A percentile compares a stretch with the other conserved stretches of the same genome.
phyloP scores from a whole-genome alignment of 35 echinoderm and acorn worm species.

The Ptychodera flava region DNA sequence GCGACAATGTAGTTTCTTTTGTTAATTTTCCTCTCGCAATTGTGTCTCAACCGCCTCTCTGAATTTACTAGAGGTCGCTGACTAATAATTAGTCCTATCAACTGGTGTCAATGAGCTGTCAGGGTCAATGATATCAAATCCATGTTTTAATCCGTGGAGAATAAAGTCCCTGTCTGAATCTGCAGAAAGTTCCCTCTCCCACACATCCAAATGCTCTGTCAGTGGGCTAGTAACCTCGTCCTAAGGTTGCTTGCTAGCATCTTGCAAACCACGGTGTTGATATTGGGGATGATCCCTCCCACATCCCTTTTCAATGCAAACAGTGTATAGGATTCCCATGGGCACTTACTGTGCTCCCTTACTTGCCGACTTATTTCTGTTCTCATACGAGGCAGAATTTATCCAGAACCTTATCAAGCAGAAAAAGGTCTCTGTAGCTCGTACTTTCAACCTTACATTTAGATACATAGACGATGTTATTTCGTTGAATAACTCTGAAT shows the following conservation, averaged over 20 bases:
- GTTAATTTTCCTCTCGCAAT: neutral
- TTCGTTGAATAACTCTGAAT: too few species aligned
- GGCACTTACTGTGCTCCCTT: too few species aligned
- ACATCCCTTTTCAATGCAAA: neutral
- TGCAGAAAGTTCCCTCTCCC: neutral
- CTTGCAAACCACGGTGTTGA: neutral
- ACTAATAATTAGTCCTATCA: neutral
- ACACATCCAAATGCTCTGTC: neutral
- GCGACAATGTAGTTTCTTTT: neutral
- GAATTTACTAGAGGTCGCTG: neutral
- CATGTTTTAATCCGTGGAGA: neutral
- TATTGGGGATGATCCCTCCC: neutral
- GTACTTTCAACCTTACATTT: too few species aligned
- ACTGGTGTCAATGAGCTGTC: neutral
- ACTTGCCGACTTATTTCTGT: too few species aligned
- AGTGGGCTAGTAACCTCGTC: neutral
- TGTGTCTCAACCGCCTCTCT: neutral
- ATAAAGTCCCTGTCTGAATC: neutral
- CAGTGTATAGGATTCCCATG: too few species aligned
- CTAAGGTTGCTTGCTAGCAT: neutral
- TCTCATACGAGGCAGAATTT: too few species aligned
- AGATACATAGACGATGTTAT: too few species aligned
- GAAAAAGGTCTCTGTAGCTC: too few species aligned
- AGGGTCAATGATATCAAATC: neutral
- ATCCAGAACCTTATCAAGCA: too few species aligned